A percentile compares a stretch with the other conserved stretches of the same genome.
These are phyloP conservation scores for Drosophila villosipedis DNA, from an alignment of 2,888 invertebrate genomes.

Conservation along the genomic window DNA sequence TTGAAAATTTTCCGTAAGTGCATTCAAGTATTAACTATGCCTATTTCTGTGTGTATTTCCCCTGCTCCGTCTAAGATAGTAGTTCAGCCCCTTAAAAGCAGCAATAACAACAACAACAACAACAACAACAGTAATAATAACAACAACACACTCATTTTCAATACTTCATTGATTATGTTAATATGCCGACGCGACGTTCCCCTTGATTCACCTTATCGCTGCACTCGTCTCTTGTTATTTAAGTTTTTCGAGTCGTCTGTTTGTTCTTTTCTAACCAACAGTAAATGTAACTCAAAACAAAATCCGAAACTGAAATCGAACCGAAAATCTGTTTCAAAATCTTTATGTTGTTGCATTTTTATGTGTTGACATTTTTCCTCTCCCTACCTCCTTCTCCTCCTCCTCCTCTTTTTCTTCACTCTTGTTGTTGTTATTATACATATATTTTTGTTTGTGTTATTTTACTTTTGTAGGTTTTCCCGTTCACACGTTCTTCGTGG, in stretches of 20 bases:
- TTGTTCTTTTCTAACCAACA: conserved; percentile 20
- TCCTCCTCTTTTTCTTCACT: neutral
- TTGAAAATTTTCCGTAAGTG: conserved; percentile 73
- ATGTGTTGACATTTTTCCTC: conserved; percentile 54
- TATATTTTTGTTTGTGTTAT: conserved; percentile 28
- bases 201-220: conserved; percentile 50
- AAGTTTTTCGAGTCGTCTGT: conserved; percentile 16
- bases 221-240: conserved; percentile 31
- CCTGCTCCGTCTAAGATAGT: conserved; percentile 43
- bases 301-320: conserved; percentile 46
- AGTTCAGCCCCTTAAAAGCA: conserved; percentile 41
- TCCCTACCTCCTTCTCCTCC: neutral
- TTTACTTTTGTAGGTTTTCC: conserved; percentile 49
- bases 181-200: conserved; percentile 48
- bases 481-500: conserved; percentile 55
- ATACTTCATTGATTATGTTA: conserved; percentile 78
- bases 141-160: conserved; percentile 12
- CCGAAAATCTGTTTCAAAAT: conserved; percentile 50
- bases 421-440: neutral
- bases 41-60: conserved; percentile 23
- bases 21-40: conserved; percentile 64
- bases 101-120: conserved; percentile 4
- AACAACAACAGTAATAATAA: conserved; percentile 4
- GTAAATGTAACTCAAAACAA: conserved; percentile 35
- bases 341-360: conserved; percentile 51